phyloP scores from a whole-genome alignment of 1,140 invertebrate species.

The Drosophila triauraria region DNA sequence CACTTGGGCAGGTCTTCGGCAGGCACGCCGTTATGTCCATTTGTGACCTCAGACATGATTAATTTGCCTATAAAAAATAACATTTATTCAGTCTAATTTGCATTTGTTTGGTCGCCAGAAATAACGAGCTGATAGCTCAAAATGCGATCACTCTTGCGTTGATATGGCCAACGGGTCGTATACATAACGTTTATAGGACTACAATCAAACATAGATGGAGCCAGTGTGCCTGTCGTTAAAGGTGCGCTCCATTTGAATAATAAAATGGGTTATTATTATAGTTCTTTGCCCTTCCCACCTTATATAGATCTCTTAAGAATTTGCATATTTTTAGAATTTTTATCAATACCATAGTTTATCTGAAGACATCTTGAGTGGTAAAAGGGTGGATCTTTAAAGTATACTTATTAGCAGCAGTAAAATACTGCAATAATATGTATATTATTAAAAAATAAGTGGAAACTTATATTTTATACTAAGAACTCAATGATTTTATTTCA shows the following conservation, averaged over 20 bases:
- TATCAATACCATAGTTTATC: constrained; percentile 14
- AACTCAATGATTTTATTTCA: background rate
- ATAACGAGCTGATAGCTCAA: background rate
- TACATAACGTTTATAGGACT: constrained; percentile 22
- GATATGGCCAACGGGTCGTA: constrained; percentile 25
- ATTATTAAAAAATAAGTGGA: too few relatives aligned
- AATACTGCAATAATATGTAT: background rate
- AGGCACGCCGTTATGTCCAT: constrained; percentile 37
- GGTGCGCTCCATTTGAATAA: constrained; percentile 10
- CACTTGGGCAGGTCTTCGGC: constrained; percentile 53
- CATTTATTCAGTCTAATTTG: background rate
- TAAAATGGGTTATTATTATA: background rate
- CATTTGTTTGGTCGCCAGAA: constrained; percentile 10
- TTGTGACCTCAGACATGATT: constrained; percentile 58
- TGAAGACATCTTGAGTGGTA: background rate
- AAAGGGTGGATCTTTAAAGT: background rate
- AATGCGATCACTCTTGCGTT: background rate
- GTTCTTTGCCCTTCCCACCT: constrained; percentile 5
- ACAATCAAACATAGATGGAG: constrained; percentile 48
- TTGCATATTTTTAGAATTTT: constrained; percentile 4
- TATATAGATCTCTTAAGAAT: background rate
- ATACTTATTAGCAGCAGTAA: background rate
- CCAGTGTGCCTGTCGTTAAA: background rate
- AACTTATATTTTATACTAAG: too few relatives aligned
- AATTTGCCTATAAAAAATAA: constrained; percentile 12